These are phyloP conservation scores for Calephelis perditalis DNA, from an alignment of 2,888 invertebrate genomes.

Conservation along the genomic window DNA sequence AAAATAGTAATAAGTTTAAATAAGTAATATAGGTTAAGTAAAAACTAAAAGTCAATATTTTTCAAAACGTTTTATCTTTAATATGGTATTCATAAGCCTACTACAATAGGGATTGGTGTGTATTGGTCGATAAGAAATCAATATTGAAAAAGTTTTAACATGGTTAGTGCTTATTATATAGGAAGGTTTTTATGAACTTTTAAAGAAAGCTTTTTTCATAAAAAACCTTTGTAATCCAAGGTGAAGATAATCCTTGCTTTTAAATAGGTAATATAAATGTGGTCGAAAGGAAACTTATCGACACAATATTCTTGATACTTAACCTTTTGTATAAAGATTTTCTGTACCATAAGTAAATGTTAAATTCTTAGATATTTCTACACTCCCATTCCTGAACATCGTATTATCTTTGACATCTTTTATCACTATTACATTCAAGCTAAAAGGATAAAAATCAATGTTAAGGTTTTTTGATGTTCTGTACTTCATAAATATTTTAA, in stretches of 20 bases:
- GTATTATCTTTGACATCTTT: conserved; percentile 3
- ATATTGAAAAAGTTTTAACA: neutral
- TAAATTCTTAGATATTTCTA: conserved; percentile 11
- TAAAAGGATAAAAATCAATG: neutral
- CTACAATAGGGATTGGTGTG: too few species aligned
- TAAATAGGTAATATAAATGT: conserved; percentile 9
- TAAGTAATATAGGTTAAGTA: conserved; percentile 8
- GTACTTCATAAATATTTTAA: neutral
- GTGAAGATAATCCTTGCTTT: neutral
- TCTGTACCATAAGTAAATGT: conserved; percentile 34
- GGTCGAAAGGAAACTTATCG: conserved; percentile 1
- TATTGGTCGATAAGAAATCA: neutral
- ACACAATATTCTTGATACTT: conserved; percentile 67
- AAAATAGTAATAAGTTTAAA: conserved; percentile 10
- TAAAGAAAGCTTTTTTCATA: neutral
- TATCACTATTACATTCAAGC: neutral
- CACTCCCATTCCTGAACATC: neutral
- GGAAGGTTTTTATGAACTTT: neutral
- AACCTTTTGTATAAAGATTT: conserved; percentile 63
- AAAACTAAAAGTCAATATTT: conserved; percentile 15
- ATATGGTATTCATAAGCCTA: too few species aligned
- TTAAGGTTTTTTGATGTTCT: neutral
- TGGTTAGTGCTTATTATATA: conserved; percentile 2
- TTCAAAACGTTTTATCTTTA: conserved; percentile 3
- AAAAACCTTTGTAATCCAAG: neutral